A percentile compares a stretch with the other conserved stretches of the same genome.
phyloP scores from a whole-genome alignment of 2,797 vertebrate genomes.

The Benthosema pterotum region DNA sequence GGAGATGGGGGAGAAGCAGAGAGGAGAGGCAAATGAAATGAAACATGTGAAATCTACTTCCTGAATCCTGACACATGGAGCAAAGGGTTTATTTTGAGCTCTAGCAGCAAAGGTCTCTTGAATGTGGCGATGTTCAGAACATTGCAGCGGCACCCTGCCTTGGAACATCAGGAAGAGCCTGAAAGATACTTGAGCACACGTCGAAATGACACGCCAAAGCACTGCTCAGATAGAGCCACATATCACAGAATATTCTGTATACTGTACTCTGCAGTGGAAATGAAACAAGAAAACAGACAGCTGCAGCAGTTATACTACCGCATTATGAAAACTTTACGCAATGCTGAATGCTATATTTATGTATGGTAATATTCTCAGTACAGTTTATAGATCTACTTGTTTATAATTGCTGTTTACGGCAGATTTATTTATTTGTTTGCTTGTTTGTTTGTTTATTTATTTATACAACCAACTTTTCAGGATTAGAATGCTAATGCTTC shows the following conservation, averaged over 20 bases:
- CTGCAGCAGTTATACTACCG: neutral
- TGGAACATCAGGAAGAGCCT: constrained; percentile 34
- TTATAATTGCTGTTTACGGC: too few species aligned
- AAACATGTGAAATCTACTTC: constrained; percentile 42
- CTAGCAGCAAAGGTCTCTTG: constrained; percentile 30
- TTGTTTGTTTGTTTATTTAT: too few species aligned
- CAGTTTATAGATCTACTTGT: too few species aligned
- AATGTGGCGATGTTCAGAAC: constrained; percentile 32
- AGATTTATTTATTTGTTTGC: too few species aligned
- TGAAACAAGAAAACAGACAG: neutral
- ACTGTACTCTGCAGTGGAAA: constrained; percentile 4
- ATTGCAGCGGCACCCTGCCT: constrained; percentile 28
- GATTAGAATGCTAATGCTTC: too few species aligned
- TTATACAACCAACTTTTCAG: too few species aligned
- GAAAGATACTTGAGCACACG: constrained; percentile 36
- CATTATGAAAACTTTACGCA: too few species aligned
- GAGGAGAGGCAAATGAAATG: constrained; percentile 33
- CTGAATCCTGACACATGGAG: constrained; percentile 50
- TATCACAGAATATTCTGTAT: constrained; percentile 2
- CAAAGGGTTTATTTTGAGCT: constrained; percentile 45
- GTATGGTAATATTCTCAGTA: too few species aligned
- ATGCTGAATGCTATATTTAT: too few species aligned
- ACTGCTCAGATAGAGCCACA: constrained; percentile 13
- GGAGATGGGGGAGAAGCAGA: constrained; percentile 45
- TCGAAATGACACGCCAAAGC: constrained; percentile 44